Conservation (phyloP, 2,888 invertebrate species). For the Nephrotoma guestfalica region DNA sequence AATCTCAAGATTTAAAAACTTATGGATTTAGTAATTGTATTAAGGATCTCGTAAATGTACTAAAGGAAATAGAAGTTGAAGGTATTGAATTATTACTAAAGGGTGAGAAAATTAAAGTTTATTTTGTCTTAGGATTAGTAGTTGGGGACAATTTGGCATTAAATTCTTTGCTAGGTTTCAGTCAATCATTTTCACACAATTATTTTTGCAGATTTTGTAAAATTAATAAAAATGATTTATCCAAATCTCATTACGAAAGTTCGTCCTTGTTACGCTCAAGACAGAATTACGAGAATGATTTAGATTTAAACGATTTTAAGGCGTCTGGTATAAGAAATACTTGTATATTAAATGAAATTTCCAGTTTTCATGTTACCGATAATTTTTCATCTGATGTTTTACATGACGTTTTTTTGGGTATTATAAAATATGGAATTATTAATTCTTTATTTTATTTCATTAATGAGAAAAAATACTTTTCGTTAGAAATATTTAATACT, state of each 20-base stretch:
- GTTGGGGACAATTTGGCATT: constrained; percentile 5
- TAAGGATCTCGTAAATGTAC: constrained; percentile 9
- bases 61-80: constrained; percentile 11
- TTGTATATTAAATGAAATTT: constrained; percentile 10
- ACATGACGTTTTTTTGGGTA: constrained; percentile 11
- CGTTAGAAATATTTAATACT: constrained; percentile 10
- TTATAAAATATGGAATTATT: constrained; percentile 9
- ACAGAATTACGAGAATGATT: constrained; percentile 5
- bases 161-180: constrained; percentile 11
- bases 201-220: constrained; percentile 11
- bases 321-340: constrained; percentile 10
- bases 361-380: constrained; percentile 11
- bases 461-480: constrained; percentile 7
- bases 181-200: constrained; percentile 11
- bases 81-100: neutral
- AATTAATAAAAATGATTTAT: neutral
- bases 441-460: constrained; percentile 1
- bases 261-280: too few species aligned
- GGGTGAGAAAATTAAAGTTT: constrained; percentile 5
- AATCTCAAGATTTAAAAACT: constrained; percentile 10
- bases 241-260: neutral
- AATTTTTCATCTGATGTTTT: constrained; percentile 12
- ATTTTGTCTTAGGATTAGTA: constrained; percentile 11
- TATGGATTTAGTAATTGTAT: constrained; percentile 10
- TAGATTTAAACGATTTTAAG: constrained; percentile 7